Evolutionary conservation across 2,888 invertebrate genomes (phyloP).

Genomic region (Dysmachus trigonus): DNA sequence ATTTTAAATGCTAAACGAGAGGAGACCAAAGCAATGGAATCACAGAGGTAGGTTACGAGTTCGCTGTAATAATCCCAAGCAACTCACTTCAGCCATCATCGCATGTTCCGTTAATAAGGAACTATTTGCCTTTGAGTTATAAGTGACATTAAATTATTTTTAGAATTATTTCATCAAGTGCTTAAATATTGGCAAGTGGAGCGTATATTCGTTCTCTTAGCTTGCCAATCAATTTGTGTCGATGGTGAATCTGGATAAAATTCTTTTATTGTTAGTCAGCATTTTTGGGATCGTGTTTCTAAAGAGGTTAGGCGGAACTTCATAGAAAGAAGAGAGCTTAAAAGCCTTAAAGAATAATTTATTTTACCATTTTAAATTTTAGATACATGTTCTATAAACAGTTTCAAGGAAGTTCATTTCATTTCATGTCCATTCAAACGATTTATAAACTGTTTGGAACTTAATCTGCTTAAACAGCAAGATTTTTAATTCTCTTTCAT

Average conservation of each 20-base stretch:
- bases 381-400: neutral
- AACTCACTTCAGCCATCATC: neutral
- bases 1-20: constrained; percentile 99
- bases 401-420: neutral
- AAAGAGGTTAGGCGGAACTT: neutral
- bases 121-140: constrained; percentile 22
- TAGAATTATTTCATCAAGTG: constrained; percentile 15
- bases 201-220: neutral
- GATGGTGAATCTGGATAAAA: neutral
- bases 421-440: neutral
- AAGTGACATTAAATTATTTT: constrained; percentile 30
- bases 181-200: constrained; percentile 10
- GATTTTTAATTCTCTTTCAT: neutral
- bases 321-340: neutral
- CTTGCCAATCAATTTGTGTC: neutral
- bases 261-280: neutral
- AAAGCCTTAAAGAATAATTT: neutral
- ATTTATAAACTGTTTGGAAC: neutral
- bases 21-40: constrained; percentile 99
- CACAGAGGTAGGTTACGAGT: constrained; percentile 66
- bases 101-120: constrained; percentile 31
- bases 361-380: neutral
- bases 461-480: neutral
- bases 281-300: neutral
- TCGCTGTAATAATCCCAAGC: neutral